Conservation (phyloP, 2,113 vertebrate species). For the Theristicus caerulescens region DNA sequence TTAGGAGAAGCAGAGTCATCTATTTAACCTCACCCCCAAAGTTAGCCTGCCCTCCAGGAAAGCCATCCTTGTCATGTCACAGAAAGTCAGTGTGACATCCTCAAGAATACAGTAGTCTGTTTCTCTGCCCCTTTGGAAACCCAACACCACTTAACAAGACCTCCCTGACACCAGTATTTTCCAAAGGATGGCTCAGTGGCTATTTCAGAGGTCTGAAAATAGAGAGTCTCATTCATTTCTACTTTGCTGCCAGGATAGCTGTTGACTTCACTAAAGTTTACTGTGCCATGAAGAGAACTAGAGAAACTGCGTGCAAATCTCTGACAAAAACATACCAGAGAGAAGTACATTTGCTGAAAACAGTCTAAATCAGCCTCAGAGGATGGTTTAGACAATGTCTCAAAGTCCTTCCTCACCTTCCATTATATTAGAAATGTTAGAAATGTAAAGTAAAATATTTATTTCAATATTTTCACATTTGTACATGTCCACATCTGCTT, state of each 20-base stretch:
- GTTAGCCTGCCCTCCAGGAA: background rate
- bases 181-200: background rate
- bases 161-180: background rate
- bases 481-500: background rate
- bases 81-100: background rate
- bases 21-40: background rate
- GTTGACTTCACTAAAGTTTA: background rate
- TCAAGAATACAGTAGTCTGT: background rate
- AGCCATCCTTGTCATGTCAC: background rate
- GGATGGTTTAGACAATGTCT: background rate
- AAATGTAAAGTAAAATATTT: background rate
- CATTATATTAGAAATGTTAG: background rate
- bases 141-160: background rate
- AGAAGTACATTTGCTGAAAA: background rate
- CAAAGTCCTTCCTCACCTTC: background rate
- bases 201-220: conserved; percentile 23
- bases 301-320: background rate
- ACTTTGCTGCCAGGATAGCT: background rate
- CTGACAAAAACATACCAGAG: background rate
- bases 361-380: background rate
- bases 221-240: background rate
- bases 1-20: background rate
- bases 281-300: background rate
- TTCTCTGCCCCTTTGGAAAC: background rate
- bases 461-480: background rate